Conservation (phyloP, 2,797 vertebrate genomes). For the Hylomyscus alleni region DNA sequence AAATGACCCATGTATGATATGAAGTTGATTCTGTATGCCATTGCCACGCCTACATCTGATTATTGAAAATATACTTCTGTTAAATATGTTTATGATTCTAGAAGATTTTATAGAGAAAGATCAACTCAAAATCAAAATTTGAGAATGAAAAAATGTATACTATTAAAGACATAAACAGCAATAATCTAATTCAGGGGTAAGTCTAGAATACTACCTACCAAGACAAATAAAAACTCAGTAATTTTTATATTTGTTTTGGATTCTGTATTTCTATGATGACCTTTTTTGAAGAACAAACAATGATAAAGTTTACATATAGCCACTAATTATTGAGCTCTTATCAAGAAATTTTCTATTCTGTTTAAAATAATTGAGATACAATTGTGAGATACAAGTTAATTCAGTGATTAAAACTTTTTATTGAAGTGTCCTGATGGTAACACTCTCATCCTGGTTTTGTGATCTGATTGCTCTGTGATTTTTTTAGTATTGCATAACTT, state of each 20-base stretch:
- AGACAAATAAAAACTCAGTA: neutral
- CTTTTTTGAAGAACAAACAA: conserved; percentile 35
- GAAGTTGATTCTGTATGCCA: neutral
- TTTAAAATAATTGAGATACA: conserved; percentile 20
- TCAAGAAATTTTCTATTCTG: neutral
- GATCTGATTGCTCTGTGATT: neutral
- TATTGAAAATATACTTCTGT: conserved; percentile 21
- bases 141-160: neutral
- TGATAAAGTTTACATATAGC: conserved; percentile 38
- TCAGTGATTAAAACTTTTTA: neutral
- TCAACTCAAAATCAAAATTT: conserved; percentile 27
- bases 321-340: neutral
- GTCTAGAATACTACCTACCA: conserved; percentile 27
- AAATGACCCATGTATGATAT: neutral
- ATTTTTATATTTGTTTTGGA: neutral
- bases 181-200: neutral
- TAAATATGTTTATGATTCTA: conserved; percentile 35
- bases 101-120: conserved; percentile 4
- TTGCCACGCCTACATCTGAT: neutral
- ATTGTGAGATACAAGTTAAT: conserved; percentile 17
- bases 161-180: neutral
- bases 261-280: neutral
- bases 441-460: neutral
- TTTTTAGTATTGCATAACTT: conserved; percentile 21
- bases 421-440: neutral